These are phyloP conservation scores for Stictocephala bisonia DNA, from an alignment of 2,888 invertebrate genomes.

Conservation along the genomic window DNA sequence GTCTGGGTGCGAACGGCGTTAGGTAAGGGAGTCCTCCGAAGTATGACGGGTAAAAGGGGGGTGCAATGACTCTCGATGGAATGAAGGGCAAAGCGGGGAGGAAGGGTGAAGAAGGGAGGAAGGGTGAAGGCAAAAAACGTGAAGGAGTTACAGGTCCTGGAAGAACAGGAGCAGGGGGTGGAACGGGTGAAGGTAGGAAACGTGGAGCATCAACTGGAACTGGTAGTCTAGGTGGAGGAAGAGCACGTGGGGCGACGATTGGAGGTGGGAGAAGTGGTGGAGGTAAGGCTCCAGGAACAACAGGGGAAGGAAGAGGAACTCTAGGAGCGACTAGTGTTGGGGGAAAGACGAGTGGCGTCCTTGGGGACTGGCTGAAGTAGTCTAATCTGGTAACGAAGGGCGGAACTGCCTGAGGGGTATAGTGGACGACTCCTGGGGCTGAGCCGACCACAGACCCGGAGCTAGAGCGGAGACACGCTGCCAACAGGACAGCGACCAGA, in stretches of 20 bases:
- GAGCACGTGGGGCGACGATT: slow-evolving; percentile 71
- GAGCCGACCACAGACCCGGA: slow-evolving; percentile 3
- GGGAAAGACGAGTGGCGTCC: neutral
- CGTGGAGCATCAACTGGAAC: neutral
- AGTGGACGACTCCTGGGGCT: slow-evolving; percentile 10
- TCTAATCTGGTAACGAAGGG: slow-evolving; percentile 27
- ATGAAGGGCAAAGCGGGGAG: neutral
- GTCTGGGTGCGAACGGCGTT: neutral
- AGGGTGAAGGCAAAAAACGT: neutral
- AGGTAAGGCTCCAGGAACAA: neutral
- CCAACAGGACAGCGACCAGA: neutral
- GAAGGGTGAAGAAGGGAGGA: neutral
- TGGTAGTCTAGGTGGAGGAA: slow-evolving; percentile 30
- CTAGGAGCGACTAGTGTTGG: no score
- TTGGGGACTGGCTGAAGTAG: neutral
- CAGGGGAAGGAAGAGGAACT: neutral
- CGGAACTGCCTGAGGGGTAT: slow-evolving; percentile 14
- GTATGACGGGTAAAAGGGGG: slow-evolving; percentile 18
- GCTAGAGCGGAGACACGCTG: neutral
- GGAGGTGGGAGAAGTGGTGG: slow-evolving; percentile 76
- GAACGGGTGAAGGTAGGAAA: neutral
- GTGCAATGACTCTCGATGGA: neutral
- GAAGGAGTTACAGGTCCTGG: neutral
- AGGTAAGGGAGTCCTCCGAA: no score
- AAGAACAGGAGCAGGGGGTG: neutral